These are phyloP conservation scores for Vespertilio murinus DNA, from an alignment of 2,797 vertebrate genomes.

Conservation along the genomic window DNA sequence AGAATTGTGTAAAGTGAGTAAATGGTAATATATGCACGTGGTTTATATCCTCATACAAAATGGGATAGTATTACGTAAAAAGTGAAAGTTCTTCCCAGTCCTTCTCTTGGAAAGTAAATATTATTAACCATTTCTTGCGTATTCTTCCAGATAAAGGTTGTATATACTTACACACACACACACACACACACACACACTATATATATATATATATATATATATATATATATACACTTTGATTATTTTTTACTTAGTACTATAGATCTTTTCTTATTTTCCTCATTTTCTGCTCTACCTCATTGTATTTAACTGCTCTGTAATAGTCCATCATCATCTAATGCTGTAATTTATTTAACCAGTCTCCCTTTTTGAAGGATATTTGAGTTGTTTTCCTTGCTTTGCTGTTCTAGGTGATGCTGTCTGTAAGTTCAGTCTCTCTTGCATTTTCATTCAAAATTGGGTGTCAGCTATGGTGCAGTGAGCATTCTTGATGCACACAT, in stretches of 20 bases:
- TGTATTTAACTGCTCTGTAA: background rate
- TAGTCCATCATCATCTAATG: background rate
- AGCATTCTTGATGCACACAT: background rate
- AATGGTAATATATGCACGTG: background rate
- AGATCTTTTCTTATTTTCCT: background rate
- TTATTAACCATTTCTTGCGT: background rate
- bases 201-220: no score
- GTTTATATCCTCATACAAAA: background rate
- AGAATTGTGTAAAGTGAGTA: background rate
- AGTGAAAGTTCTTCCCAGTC: background rate
- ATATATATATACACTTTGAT: background rate
- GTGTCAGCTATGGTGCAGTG: background rate
- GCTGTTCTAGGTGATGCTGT: background rate
- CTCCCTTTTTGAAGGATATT: background rate
- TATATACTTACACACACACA: background rate
- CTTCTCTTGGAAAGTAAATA: background rate
- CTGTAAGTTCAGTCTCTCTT: background rate
- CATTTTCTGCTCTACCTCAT: accelerated
- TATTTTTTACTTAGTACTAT: background rate
- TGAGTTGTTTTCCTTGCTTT: background rate
- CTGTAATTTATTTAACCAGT: background rate
- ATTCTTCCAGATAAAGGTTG: background rate
- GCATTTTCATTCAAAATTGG: background rate
- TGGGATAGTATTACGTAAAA: background rate
- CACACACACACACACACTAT: accelerated